Evolutionary conservation across 2,113 vertebrate species (phyloP), one percentile per base, ranked within the genome.

Genomic region (Ophiodon elongatus): DNA sequence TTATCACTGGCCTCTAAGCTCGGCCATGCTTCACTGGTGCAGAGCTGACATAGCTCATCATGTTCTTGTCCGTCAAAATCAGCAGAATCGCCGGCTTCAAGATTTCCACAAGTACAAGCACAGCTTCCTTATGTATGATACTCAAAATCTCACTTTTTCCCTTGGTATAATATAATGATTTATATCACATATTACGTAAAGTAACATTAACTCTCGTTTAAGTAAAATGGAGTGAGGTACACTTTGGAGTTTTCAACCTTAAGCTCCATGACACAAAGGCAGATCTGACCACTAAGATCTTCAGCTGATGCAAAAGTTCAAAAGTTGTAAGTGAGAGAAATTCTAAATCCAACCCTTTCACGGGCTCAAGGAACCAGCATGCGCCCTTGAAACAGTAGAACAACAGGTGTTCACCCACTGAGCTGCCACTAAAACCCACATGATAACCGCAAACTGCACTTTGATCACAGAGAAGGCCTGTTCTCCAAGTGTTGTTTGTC

Each of bases 31-130:
- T 79, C 76, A 68, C n/a, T 84, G 85, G 41, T 65, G 79, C 84
- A 79, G 73, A 79, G 64, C 74, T 82, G 80, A 89, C 82, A 59
- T 1, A 47, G 35, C 74, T 90, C 89, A 86, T 88, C 80, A 85
- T 89, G 83, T 90, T 78, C 63, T 77, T 82, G 66, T 81, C 82
- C 2, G 8, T 91, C 79, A 79, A 77, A 59, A 85, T 85, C 86
- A 83, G 63, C 11, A 56, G 62, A 52, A 52, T 81, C 52, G 60
- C 59, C 45, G 65, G 33, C 29, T 80, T 78, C 43, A 47, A 25
- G 54, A 29, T 89, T 88, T 81, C 33, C 80, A 60, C 1, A 56
- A 71, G 59, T 29, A 73, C 56, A 56, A 69, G 4, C 14, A 14
- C 14, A n/a, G 50, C n/a, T 19, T 72, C 41, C 71, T 72, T 70